These are phyloP conservation scores for Chrysotoxum bicinctum DNA, from an alignment of 2,888 invertebrate genomes.

Conservation along the genomic window DNA sequence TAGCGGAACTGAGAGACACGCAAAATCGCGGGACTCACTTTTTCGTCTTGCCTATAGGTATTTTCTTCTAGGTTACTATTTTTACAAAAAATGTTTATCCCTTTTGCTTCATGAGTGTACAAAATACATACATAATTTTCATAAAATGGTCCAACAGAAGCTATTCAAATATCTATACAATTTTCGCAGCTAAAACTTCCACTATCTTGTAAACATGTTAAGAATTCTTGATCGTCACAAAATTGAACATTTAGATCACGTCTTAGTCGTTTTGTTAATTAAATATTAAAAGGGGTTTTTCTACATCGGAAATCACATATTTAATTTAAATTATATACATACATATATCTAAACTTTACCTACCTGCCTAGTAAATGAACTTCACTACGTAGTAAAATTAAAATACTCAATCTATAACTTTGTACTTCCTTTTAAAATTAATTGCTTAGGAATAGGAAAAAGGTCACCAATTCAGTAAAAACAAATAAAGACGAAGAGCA, in stretches of 20 bases:
- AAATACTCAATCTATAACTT: neutral
- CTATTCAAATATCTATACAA: neutral
- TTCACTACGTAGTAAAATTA: neutral
- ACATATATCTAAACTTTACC: too few species aligned
- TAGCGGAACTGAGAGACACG: too few species aligned
- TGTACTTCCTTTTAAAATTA: constrained; percentile 28
- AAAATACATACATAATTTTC: too few species aligned
- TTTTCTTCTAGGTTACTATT: too few species aligned
- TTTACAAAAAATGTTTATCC: too few species aligned
- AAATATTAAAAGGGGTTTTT: constrained; percentile 19
- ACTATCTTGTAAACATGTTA: neutral
- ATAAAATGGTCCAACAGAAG: neutral
- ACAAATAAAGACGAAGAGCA: neutral
- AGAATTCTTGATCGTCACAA: neutral
- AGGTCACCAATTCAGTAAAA: neutral
- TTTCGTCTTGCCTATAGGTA: too few species aligned
- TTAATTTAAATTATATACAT: constrained; percentile 4
- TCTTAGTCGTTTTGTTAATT: constrained; percentile 16
- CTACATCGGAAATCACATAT: constrained; percentile 35
- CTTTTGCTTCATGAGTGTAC: too few species aligned
- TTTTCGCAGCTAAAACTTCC: neutral
- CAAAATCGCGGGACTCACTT: too few species aligned
- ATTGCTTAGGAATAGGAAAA: constrained; percentile 15
- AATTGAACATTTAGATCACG: constrained; percentile 55
- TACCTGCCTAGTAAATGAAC: constrained; percentile 38